These are phyloP conservation scores for Acomys russatus DNA, from an alignment of 2,797 vertebrate species.

Conservation along the genomic window DNA sequence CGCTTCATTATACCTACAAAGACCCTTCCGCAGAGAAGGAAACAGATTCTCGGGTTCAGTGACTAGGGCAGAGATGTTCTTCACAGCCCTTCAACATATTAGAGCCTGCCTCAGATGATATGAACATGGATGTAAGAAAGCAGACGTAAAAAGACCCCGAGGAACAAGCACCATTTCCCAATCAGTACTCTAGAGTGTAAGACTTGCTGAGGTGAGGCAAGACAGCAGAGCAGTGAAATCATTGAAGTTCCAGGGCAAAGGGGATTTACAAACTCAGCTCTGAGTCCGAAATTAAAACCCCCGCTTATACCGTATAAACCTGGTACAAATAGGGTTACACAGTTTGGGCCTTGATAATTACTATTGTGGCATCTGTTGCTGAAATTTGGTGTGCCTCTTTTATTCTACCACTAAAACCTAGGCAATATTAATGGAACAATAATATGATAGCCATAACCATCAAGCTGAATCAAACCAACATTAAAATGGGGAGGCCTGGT, in stretches of 20 bases:
- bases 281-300: conserved; percentile 53
- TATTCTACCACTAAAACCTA: neutral
- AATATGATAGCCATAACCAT: neutral
- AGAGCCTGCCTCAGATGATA: neutral
- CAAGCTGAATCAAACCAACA: conserved; percentile 26
- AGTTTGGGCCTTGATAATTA: conserved; percentile 18
- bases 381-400: neutral
- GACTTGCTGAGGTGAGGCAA: neutral
- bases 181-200: neutral
- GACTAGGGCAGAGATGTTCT: neutral
- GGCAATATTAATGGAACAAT: neutral
- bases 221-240: neutral
- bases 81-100: too few species aligned
- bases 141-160: neutral
- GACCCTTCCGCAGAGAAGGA: neutral
- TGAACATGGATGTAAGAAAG: neutral
- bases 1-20: neutral
- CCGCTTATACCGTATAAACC: neutral
- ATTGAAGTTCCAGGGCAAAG: neutral
- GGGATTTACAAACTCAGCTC: neutral
- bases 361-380: neutral
- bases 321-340: neutral
- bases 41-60: neutral
- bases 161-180: neutral
- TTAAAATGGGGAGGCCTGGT: conserved; percentile 30